Conservation (phyloP, 2,888 invertebrate genomes). For the Antheraea assamensis region DNA sequence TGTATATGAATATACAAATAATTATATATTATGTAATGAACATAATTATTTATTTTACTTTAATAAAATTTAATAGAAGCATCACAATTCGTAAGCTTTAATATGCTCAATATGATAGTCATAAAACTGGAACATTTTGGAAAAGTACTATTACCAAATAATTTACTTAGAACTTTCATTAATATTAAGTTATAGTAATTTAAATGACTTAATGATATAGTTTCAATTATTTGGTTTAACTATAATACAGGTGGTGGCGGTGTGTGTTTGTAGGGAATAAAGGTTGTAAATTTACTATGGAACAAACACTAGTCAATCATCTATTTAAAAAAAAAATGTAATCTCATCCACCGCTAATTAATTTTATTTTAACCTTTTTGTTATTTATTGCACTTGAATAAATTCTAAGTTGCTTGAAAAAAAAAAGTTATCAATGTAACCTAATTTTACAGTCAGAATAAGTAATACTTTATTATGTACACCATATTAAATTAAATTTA, state of each 20-base stretch:
- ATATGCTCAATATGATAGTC: not conserved
- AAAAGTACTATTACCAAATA: not conserved
- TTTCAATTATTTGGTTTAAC: not conserved
- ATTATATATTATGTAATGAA: not conserved
- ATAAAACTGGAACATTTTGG: not conserved
- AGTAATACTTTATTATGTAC: too few species aligned
- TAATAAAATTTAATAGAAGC: not conserved
- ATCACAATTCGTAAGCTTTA: constrained; percentile 1
- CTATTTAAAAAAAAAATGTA: not conserved
- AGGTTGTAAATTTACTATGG: not conserved
- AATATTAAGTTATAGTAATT: not conserved
- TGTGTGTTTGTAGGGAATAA: not conserved
- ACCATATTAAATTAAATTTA: too few species aligned
- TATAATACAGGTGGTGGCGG: not conserved
- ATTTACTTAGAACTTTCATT: not conserved
- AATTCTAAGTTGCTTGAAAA: not conserved
- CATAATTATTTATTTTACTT: not conserved
- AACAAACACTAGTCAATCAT: not conserved
- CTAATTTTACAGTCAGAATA: not conserved
- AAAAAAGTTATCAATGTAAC: not conserved
- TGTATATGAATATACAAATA: not conserved
- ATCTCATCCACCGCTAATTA: not conserved
- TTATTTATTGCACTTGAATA: not conserved
- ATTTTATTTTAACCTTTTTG: not conserved
- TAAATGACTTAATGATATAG: not conserved